Base-by-base conservation (phyloP, 2,113 vertebrate species). In the Misgurnus mizolepis region DNA sequence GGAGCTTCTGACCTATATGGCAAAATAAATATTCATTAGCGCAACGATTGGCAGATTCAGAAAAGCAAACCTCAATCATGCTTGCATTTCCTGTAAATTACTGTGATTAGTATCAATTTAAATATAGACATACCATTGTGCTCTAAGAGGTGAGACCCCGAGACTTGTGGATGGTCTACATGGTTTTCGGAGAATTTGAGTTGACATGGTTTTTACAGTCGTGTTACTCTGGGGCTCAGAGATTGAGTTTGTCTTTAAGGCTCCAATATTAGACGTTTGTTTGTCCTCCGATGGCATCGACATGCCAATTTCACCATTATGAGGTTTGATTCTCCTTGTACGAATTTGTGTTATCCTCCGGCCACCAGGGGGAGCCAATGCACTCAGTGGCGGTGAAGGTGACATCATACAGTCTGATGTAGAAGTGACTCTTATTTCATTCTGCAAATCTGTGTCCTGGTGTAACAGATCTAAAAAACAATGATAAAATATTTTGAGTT, bases 301-400 rank as follows among this genome's bases (percentile, higher is more conserved):
- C 12, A 53, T 45, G 53, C 87, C 50, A 76, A 56, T 67, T 66
- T 0, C 76, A 90, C 53, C 83, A 82, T 79, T 85, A 81, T 83
- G 80, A 39, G 87, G 58, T 84, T 84, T 92, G 43, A 95, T 84
- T 79, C 84, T 76, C n/a, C 89, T 90, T n/a, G 81, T 64, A 62
- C 91, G 87, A 40, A 80, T 68, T 15, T 86, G 87, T 0, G 84
- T 84, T 0, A 2, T 71, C 80, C 81, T 91, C 12, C 67, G 55
- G 17, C 77, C 62, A 43, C 53, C 82, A 69, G 85, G 27, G 53
- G 83, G 73, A 53, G 43, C 61, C 72, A 66, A 34, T 9, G 0
- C 76, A 4, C 61, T 68, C 47, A 85, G 79, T 49, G 91, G 91
- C 64, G 94, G 92, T 8, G 86, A 90, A 18, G 93, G 94, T 10